These are phyloP conservation scores for Torymus texanus DNA, from an alignment of 2,888 invertebrate genomes.

Conservation along the genomic window DNA sequence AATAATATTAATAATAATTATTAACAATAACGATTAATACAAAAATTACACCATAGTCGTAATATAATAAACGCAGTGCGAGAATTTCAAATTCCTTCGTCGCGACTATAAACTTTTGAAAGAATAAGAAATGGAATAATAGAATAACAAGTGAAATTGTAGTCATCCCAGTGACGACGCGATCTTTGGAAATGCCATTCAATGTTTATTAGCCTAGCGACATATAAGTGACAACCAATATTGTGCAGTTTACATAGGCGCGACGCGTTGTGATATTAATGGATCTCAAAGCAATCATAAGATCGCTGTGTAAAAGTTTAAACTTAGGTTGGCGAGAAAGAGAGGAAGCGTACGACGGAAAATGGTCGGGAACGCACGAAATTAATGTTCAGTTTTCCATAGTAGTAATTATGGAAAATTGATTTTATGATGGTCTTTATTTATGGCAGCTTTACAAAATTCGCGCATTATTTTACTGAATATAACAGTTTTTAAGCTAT, in stretches of 20 bases:
- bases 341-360: constrained; percentile 14
- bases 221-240: constrained; percentile 36
- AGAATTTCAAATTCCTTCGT: constrained; percentile 32
- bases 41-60: constrained; percentile 39
- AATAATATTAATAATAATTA: constrained; percentile 50
- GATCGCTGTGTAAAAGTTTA: constrained; percentile 51
- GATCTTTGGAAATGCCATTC: constrained; percentile 38
- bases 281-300: constrained; percentile 58
- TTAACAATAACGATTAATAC: constrained; percentile 43
- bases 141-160: constrained; percentile 5
- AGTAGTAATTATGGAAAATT: constrained; percentile 20
- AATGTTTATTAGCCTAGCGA: constrained; percentile 39
- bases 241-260: constrained; percentile 48
- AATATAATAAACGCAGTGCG: constrained; percentile 27
- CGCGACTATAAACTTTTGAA: constrained; percentile 27
- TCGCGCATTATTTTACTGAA: constrained; percentile 5
- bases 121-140: constrained; percentile 22
- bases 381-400: constrained; percentile 27
- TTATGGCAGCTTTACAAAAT: constrained; percentile 17
- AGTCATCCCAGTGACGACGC: constrained; percentile 38
- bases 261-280: constrained; percentile 57
- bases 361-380: constrained; percentile 20
- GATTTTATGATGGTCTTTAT: constrained; percentile 26
- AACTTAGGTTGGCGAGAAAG: constrained; percentile 29
- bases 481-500: constrained; percentile 1